Percentiles rank a stretch among this genome's conserved stretches.
phyloP scores from a whole-genome alignment of 2,797 vertebrate species.

The Hafferia zeledoni region DNA sequence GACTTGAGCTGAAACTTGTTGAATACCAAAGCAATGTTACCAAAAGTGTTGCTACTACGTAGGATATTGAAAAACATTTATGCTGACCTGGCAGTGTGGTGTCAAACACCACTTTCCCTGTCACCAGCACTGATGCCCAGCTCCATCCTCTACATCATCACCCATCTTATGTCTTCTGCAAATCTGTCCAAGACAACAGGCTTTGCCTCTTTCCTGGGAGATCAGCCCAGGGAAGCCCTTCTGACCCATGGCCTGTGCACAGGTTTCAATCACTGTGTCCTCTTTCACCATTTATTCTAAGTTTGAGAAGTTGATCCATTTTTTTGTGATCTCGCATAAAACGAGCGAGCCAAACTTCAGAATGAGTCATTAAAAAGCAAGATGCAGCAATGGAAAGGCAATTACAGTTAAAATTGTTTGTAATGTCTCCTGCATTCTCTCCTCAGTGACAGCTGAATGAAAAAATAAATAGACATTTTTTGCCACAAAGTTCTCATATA shows the following conservation, averaged over 20 bases:
- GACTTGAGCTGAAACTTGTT: background rate
- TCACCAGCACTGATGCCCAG: background rate
- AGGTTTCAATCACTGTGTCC: background rate
- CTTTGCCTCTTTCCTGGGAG: background rate
- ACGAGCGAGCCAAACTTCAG: background rate
- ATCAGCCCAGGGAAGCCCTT: background rate
- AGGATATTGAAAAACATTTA: background rate
- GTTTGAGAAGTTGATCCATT: background rate
- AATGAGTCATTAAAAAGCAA: background rate
- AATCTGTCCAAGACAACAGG: background rate
- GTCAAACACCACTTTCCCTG: background rate
- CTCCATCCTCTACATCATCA: background rate
- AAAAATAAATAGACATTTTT: background rate
- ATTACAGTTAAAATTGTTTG: background rate
- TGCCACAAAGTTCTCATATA: background rate
- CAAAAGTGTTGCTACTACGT: background rate
- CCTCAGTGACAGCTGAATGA: background rate
- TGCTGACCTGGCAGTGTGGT: background rate
- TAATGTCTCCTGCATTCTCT: background rate
- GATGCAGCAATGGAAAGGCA: background rate
- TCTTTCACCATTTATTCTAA: background rate
- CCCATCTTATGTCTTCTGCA: background rate
- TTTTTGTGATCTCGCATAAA: background rate
- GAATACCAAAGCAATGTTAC: background rate
- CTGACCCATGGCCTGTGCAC: too few relatives aligned